Conservation (phyloP, 2,888 invertebrate genomes). For the Notocelia uddmanniana region DNA sequence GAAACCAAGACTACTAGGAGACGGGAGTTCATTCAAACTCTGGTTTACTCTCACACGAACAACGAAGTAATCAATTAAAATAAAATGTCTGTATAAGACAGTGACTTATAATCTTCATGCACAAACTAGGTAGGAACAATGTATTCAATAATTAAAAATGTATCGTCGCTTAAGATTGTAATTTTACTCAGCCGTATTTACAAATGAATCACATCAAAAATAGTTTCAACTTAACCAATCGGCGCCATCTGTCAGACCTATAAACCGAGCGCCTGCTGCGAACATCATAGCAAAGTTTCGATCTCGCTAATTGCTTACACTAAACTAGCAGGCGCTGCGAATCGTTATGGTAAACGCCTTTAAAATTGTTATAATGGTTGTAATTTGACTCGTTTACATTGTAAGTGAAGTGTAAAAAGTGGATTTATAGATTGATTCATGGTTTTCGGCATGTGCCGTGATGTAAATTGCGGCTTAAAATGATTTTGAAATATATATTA, state of each 20-base stretch:
- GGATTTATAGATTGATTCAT: background rate
- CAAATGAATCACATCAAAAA: constrained; percentile 49
- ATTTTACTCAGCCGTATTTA: constrained; percentile 25
- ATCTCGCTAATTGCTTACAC: constrained; percentile 64
- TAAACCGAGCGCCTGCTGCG: constrained; percentile 60
- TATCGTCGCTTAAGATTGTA: background rate
- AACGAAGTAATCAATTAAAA: too few species aligned
- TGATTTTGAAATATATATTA: background rate
- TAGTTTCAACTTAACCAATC: constrained; percentile 56
- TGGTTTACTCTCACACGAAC: too few species aligned
- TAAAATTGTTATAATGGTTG: constrained; percentile 43
- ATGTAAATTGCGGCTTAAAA: background rate
- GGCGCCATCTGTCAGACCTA: constrained; percentile 57
- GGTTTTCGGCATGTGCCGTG: background rate
- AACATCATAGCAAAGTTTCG: constrained; percentile 62
- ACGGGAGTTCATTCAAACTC: too few species aligned
- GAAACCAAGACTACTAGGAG: too few species aligned
- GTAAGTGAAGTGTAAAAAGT: constrained; percentile 1
- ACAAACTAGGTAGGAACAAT: too few species aligned
- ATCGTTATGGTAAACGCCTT: constrained; percentile 48
- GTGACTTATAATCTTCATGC: too few species aligned
- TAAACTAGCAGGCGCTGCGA: constrained; percentile 59
- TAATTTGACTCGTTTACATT: constrained; percentile 20
- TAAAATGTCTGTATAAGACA: too few species aligned
- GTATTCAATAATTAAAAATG: background rate